Conservation (phyloP, 2,113 vertebrate species). For the Astur gentilis region DNA sequence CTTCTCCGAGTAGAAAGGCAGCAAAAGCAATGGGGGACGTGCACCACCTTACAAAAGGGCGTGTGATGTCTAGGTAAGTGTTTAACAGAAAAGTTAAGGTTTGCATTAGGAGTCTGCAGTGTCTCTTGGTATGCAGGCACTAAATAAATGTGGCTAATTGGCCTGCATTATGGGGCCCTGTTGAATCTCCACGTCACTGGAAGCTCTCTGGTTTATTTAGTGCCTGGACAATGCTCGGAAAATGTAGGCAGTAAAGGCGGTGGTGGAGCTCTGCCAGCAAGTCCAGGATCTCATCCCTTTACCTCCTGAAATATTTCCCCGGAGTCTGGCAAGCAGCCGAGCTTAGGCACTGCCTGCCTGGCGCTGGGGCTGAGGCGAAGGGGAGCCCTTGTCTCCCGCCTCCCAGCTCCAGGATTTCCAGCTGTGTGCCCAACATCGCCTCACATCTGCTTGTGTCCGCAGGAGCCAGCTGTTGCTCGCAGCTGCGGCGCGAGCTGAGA, state of each 20-base stretch:
- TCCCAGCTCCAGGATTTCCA: neutral
- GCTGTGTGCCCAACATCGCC: neutral
- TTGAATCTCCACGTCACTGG: neutral
- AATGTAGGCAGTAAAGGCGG: neutral
- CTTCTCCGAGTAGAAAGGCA: neutral
- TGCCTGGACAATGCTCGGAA: neutral
- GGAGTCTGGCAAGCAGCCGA: fast-evolving
- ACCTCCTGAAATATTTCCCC: neutral
- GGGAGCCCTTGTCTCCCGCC: neutral
- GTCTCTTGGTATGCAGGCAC: neutral
- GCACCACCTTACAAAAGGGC: neutral
- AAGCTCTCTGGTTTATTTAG: neutral
- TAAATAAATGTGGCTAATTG: neutral
- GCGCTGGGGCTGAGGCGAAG: neutral
- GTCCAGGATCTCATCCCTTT: neutral
- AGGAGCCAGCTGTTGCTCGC: fast-evolving
- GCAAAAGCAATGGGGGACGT: neutral
- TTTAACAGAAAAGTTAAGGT: neutral
- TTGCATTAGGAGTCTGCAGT: neutral
- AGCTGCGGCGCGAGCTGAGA: neutral
- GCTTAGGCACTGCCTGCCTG: neutral
- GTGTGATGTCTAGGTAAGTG: neutral
- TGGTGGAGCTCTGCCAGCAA: neutral
- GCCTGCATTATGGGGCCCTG: neutral
- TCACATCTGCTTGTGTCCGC: neutral